Evolutionary conservation across 2,888 invertebrate genomes (phyloP), one percentile per base, ranked within the genome.

Genomic region (Sminthurinus aureus): DNA sequence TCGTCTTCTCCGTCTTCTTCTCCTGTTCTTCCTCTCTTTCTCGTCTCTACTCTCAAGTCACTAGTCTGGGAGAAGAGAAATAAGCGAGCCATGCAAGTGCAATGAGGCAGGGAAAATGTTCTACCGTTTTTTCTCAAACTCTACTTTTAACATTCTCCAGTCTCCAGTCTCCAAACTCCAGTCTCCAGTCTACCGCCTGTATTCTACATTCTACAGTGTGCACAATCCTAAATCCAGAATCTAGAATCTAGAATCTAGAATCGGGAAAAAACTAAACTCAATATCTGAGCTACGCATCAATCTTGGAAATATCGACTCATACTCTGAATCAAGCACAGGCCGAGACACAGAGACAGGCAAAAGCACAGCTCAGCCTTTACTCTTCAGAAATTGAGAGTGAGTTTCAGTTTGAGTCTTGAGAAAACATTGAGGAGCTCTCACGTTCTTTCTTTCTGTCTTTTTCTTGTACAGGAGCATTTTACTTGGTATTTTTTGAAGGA

Each of bases 21-120:
- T 38, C 38, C 38, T 38, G 3, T 38, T 38, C 38, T 38, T 38
- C 38, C 38, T 38, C 38, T 38, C 6, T 6, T 38, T 38, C 38
- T 38, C 38, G 1, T 38, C 38, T 38, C n/a, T 38, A 1, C 38
- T 38, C 38, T 38, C 38, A n/a, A n/a, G 1, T 38, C 38, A 4
- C n/a, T 38, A 1, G 3, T 38, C 38, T 38, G 3, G 38, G 81
- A 69, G 83, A 77, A 69, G 78, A 82, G 78, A 78, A 67, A 64
- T 71, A 83, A 77, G 26, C 78, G 67, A 83, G 69, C 81, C 84
- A 84, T 85, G 82, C 82, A 85, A 85, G 83, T 79, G 83, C 85
- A 85, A 85, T 85, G 85, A 85, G 85, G 79, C 84, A 82, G 64
- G 81, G 85, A 83, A 80, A 82, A 84, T 79, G 79, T 76, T 81